Evolutionary conservation across 2,113 vertebrate genomes (phyloP).

Genomic region (Sigmodon hispidus): DNA sequence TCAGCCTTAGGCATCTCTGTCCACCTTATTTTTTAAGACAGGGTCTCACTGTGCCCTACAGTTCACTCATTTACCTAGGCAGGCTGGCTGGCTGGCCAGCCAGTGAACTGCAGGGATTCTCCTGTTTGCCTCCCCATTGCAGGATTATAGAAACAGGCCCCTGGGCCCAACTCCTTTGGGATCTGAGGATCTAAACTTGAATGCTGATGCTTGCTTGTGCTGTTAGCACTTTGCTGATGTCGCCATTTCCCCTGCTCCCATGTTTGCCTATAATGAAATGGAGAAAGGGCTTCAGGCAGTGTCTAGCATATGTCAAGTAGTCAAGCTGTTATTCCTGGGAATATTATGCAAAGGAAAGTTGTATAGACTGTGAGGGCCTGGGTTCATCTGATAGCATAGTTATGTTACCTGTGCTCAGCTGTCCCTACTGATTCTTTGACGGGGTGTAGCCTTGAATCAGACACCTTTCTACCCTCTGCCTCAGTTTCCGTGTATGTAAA

Average conservation of each 20-base stretch:
- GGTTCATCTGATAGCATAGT: background rate
- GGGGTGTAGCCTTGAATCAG: background rate
- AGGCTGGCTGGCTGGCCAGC: background rate
- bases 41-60: background rate
- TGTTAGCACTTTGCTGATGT: background rate
- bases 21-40: background rate
- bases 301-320: accelerated
- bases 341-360: accelerated
- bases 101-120: background rate
- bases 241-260: background rate
- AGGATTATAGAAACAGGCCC: background rate
- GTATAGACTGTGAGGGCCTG: accelerated
- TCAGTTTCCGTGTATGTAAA: background rate
- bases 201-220: background rate
- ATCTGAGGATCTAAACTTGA: background rate
- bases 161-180: background rate
- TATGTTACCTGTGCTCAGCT: background rate
- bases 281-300: accelerated
- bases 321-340: accelerated
- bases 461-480: background rate
- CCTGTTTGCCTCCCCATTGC: background rate
- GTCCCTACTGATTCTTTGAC: background rate
- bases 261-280: background rate
- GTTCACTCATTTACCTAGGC: background rate
- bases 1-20: background rate